Base-by-base conservation (phyloP, 2,113 vertebrate species). In the Pogonocichla stellata region DNA sequence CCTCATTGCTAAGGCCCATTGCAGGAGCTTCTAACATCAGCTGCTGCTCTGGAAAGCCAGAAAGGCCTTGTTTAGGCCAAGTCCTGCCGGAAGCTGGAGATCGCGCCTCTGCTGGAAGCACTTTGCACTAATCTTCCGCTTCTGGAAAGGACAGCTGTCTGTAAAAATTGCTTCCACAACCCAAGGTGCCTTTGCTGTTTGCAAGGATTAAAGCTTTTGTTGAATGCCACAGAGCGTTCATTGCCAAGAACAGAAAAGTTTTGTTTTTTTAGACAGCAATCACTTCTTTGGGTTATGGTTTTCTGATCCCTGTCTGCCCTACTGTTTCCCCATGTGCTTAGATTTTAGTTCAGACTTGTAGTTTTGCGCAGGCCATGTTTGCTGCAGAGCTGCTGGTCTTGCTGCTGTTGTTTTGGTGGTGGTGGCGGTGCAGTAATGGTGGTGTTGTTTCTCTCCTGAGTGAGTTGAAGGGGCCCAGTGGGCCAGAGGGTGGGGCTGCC, bases 381-480 rank as follows among this genome's bases (percentile, higher is more conserved):
- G 56, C n/a, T 57, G 22, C 56, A 57, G 56, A n/a, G 33, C n/a
- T 57, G 20, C 56, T 34, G n/a, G 33, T 57, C 56, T 24, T 57
- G 33, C 56, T 57, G 56, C 56, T 72, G 50, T 24, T 19, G 17
- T 47, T 36, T 12, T 11, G 6, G 29, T 16, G 38, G 4, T n/a
- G n/a, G n/a, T 33, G 40, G 6, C 45, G 26, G 19, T 31, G 48
- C 48, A 10, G 26, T 23, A 10, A 22, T 28, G 50, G 15, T 6
- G 23, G 2, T 34, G 45, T 3, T 42, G 29, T 13, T 45, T 6
- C 11, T 20, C 3, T 1, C 8, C 3, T 13, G 36, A 34, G 14
- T 29, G 58, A 51, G 74, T 3, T 8, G 24, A 51, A 51, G 24
- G 14, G 40, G 38, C 12, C 6, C 11, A 7, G 38, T 14, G 38